These are phyloP conservation scores for Nemotelus nigrinus DNA, from an alignment of 2,888 invertebrate species.

Conservation along the genomic window DNA sequence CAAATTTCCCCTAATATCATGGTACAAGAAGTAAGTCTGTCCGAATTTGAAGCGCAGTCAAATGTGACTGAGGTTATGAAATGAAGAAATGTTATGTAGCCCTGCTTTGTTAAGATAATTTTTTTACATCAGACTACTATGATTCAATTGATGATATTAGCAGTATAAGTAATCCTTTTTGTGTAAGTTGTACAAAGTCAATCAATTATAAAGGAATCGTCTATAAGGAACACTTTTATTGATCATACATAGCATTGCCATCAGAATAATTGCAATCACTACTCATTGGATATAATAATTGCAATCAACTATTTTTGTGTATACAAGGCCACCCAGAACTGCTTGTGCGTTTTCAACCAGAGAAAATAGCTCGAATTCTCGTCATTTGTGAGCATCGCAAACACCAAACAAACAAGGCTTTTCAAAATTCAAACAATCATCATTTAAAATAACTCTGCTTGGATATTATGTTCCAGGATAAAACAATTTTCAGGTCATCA, in stretches of 20 bases:
- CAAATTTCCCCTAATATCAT: not conserved
- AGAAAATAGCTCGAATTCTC: conserved; percentile 49
- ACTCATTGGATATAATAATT: too few relatives aligned
- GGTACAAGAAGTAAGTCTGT: not conserved
- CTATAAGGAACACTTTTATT: not conserved
- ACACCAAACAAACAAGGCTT: not conserved
- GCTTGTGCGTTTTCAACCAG: conserved; percentile 51
- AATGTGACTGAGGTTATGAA: not conserved
- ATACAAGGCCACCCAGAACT: conserved; percentile 53
- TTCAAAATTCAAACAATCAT: not conserved
- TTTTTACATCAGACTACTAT: not conserved
- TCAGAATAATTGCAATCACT: too few relatives aligned
- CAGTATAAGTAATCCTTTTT: not conserved
- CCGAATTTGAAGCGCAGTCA: not conserved
- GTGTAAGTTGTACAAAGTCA: not conserved
- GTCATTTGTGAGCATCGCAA: conserved; percentile 41
- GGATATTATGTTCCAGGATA: not conserved
- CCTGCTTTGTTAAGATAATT: not conserved
- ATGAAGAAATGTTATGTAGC: not conserved
- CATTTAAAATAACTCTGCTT: not conserved
- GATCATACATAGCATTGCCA: too few relatives aligned
- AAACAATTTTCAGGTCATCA: not conserved
- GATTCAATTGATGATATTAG: not conserved
- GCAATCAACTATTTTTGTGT: too few relatives aligned
- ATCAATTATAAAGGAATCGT: not conserved